These are phyloP conservation scores for Bombus terrestris DNA, from an alignment of 1,140 invertebrate species.

Conservation along the genomic window DNA sequence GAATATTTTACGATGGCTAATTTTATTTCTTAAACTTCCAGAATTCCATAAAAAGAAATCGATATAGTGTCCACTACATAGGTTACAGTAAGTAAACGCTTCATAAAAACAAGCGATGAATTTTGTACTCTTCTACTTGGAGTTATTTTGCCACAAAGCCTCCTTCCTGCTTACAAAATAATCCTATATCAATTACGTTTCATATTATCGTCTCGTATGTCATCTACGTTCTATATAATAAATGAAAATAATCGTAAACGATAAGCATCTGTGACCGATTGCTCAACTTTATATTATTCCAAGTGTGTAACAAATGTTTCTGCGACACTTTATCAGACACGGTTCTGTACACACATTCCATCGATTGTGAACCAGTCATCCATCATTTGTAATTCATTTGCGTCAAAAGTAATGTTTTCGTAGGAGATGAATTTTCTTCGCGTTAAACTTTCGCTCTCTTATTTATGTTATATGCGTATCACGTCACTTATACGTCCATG, in stretches of 20 bases:
- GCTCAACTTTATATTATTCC: neutral
- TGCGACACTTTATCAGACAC: neutral
- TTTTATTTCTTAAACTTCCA: neutral
- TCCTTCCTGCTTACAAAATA: too few species aligned
- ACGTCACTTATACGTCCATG: neutral
- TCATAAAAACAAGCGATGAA: too few species aligned
- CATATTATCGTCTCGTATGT: too few species aligned
- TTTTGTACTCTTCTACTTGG: too few species aligned
- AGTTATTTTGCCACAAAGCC: too few species aligned
- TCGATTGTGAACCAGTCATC: constrained; percentile 15
- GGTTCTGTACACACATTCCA: neutral
- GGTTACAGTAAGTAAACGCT: too few species aligned
- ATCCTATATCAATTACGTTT: too few species aligned
- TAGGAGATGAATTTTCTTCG: neutral
- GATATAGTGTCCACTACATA: too few species aligned
- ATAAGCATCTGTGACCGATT: neutral
- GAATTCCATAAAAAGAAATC: neutral
- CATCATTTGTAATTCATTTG: constrained; percentile 1
- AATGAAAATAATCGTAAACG: neutral
- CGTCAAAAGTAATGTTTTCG: neutral
- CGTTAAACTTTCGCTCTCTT: constrained; percentile 6
- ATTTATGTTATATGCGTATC: neutral
- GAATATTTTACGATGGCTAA: neutral
- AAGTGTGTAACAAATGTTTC: neutral
- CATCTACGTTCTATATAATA: too few species aligned